phyloP scores from a whole-genome alignment of 2,113 vertebrate genomes.

The Sylvia atricapilla region DNA sequence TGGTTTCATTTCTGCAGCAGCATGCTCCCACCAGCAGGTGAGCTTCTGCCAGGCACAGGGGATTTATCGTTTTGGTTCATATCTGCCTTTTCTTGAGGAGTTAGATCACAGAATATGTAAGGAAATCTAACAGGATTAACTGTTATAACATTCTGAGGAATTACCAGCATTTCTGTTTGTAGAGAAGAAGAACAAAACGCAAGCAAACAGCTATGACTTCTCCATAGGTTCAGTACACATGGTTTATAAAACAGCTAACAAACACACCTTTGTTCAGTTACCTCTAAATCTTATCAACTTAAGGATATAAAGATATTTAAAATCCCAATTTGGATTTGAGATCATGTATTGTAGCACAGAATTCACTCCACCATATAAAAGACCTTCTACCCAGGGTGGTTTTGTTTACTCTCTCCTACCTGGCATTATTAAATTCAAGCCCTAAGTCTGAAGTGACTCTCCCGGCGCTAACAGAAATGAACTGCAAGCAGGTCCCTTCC shows the following conservation, averaged over 20 bases:
- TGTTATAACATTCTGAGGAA: background rate
- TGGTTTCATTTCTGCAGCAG: background rate
- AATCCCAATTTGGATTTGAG: background rate
- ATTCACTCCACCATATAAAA: background rate
- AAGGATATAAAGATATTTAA: background rate
- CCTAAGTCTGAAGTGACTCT: background rate
- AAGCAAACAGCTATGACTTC: background rate
- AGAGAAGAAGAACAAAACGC: background rate
- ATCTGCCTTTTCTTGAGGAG: background rate
- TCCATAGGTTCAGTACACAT: background rate
- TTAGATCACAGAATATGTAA: background rate
- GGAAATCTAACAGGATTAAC: background rate
- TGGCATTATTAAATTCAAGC: background rate
- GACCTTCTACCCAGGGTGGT: background rate
- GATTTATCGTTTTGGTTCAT: background rate
- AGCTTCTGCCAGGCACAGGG: background rate
- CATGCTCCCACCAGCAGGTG: background rate
- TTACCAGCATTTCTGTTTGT: background rate
- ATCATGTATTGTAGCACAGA: background rate
- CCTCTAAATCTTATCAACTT: background rate
- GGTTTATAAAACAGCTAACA: background rate
- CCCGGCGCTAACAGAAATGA: background rate
- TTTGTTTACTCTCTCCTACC: background rate
- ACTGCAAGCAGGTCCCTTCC: background rate
- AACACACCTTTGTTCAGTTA: background rate